A percentile compares a stretch with the other conserved stretches of the same genome.
These are phyloP conservation scores for Diplosoma virens DNA, from an alignment of 23 tunicate genomes.

Conservation along the genomic window DNA sequence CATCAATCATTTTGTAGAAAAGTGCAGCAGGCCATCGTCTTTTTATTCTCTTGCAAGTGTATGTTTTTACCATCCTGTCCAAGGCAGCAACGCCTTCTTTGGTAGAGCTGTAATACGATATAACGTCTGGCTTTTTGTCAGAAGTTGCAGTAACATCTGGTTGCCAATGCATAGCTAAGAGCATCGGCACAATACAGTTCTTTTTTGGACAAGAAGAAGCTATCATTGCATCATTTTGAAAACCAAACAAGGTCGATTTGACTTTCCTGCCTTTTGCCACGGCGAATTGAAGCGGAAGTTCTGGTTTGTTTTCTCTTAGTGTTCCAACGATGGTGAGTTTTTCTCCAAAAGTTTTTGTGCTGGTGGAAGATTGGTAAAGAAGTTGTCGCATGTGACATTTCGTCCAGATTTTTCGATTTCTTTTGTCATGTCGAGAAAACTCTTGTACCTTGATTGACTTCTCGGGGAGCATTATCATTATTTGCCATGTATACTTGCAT, in stretches of 20 bases:
- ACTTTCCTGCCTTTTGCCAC: constrained; percentile 9
- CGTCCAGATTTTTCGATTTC: constrained; percentile 28
- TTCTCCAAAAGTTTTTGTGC: background rate
- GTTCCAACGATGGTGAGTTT: constrained; percentile 11
- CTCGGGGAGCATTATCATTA: constrained; percentile 13
- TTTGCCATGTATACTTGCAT: constrained; percentile 27
- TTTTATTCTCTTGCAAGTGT: constrained; percentile 28
- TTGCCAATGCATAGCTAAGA: constrained; percentile 9
- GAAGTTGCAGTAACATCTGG: background rate
- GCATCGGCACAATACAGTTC: background rate
- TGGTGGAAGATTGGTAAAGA: constrained; percentile 18
- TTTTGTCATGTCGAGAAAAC: constrained; percentile 17
- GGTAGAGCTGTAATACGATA: constrained; percentile 22
- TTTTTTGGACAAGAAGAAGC: constrained; percentile 18
- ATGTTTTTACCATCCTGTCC: constrained; percentile 25
- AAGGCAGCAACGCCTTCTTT: constrained; percentile 7
- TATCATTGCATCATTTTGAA: constrained; percentile 15
- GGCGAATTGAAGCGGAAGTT: constrained; percentile 12
- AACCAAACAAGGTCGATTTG: constrained; percentile 13
- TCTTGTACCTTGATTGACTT: constrained; percentile 33
- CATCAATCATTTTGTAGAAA: constrained; percentile 27
- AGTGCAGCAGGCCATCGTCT: constrained; percentile 26
- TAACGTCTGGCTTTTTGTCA: constrained; percentile 23
- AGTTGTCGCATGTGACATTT: constrained; percentile 18
- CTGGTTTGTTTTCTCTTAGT: constrained; percentile 22